phyloP scores from a whole-genome alignment of 1,140 invertebrate genomes.

The Adelges cooleyi region DNA sequence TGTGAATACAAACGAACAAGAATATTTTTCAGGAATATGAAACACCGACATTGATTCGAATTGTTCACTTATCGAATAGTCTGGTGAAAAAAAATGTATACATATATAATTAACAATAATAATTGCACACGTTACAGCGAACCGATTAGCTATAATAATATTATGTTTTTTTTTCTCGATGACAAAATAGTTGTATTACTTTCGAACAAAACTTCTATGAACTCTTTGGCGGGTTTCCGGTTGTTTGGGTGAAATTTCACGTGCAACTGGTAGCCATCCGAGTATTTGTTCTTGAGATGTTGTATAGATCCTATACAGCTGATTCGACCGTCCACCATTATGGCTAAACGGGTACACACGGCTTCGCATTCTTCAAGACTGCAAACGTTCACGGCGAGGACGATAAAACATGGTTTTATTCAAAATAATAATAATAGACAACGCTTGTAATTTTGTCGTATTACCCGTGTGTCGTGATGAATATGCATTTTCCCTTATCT shows the following conservation, averaged over 20 bases:
- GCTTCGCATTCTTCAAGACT: slow-evolving; percentile 62
- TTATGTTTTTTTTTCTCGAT: too few relatives aligned
- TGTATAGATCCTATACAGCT: slow-evolving; percentile 54
- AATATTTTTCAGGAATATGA: slow-evolving; percentile 32
- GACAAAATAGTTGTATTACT: too few relatives aligned
- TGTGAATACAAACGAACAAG: slow-evolving; percentile 32
- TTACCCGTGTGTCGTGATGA: slow-evolving; percentile 30
- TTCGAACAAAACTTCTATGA: slow-evolving; percentile 16
- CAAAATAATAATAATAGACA: too few relatives aligned
- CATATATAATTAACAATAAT: too few relatives aligned
- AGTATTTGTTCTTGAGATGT: slow-evolving; percentile 61
- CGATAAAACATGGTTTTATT: background rate
- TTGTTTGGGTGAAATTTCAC: slow-evolving; percentile 39
- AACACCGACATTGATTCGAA: slow-evolving; percentile 32
- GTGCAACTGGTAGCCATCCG: slow-evolving; percentile 60
- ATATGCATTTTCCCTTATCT: slow-evolving; percentile 30
- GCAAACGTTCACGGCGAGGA: slow-evolving; percentile 42
- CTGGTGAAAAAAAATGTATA: slow-evolving; percentile 7
- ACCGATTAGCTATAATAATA: too few relatives aligned
- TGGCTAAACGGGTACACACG: slow-evolving; percentile 46
- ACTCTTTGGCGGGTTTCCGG: slow-evolving; percentile 30
- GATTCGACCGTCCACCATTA: slow-evolving; percentile 53
- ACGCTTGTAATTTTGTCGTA: too few relatives aligned
- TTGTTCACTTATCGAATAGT: slow-evolving; percentile 26
- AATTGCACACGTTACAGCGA: too few relatives aligned